Conservation (phyloP, 2,888 invertebrate species). For the Ophioninae sp. region DNA sequence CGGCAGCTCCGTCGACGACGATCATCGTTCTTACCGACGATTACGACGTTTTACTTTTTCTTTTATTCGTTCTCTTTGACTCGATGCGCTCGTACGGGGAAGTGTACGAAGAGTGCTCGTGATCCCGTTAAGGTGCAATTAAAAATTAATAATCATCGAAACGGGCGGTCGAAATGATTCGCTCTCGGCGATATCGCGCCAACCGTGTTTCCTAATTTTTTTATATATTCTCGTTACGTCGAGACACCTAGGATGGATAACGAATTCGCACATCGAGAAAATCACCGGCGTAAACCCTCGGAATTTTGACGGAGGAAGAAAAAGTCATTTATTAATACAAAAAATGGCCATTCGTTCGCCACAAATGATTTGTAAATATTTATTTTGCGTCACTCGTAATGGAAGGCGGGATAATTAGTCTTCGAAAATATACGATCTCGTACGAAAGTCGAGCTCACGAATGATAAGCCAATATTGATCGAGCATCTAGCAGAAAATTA, state of each 20-base stretch:
- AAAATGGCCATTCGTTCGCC: neutral
- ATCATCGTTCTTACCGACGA: slow-evolving; percentile 39
- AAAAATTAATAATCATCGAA: slow-evolving; percentile 65
- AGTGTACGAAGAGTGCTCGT: slow-evolving; percentile 26
- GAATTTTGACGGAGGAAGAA: neutral
- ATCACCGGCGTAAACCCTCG: neutral
- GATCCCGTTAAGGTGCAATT: slow-evolving; percentile 61
- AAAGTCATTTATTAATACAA: neutral
- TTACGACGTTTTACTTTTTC: slow-evolving; percentile 38
- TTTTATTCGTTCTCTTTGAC: slow-evolving; percentile 45
- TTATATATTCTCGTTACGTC: neutral
- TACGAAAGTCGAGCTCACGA: neutral
- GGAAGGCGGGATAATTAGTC: neutral
- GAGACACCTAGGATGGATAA: neutral
- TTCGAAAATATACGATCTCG: neutral
- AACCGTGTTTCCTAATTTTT: neutral
- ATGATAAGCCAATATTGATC: neutral
- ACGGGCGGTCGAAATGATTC: slow-evolving; percentile 43
- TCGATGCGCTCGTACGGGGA: neutral
- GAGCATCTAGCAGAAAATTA: neutral
- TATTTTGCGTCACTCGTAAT: neutral
- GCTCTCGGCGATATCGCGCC: slow-evolving; percentile 31
- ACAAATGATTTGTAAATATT: neutral
- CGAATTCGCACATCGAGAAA: neutral
- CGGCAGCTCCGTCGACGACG: slow-evolving; percentile 25